phyloP scores from a whole-genome alignment of 2,888 invertebrate species.

The Drosophila sordidapex region DNA sequence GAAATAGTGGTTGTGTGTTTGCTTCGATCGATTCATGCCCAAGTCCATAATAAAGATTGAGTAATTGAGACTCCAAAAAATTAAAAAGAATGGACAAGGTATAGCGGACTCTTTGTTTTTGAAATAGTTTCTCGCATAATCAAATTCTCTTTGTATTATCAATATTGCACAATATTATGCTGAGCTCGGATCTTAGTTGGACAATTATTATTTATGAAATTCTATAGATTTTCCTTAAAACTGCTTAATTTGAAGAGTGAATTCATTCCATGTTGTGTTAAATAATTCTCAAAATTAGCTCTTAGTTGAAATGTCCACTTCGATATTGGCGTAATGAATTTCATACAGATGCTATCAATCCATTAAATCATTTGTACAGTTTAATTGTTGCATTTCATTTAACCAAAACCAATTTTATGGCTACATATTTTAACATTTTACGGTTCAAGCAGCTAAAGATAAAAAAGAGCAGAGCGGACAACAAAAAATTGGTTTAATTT shows the following conservation, averaged over 20 bases:
- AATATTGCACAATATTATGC: neutral
- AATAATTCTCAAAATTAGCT: slow-evolving; percentile 40
- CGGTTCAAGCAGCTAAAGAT: slow-evolving; percentile 21
- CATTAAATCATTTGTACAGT: slow-evolving; percentile 63
- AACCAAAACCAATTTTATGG: slow-evolving; percentile 68
- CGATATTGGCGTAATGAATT: slow-evolving; percentile 6
- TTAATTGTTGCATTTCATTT: slow-evolving; percentile 57
- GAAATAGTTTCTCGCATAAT: neutral
- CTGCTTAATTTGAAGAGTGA: neutral
- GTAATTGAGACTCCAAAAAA: slow-evolving; percentile 48
- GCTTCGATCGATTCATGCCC: slow-evolving; percentile 24
- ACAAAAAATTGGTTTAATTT: slow-evolving; percentile 63
- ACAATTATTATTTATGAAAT: neutral
- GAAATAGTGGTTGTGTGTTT: slow-evolving; percentile 20
- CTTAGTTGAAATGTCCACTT: slow-evolving; percentile 23
- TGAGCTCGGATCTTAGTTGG: neutral
- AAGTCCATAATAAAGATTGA: slow-evolving; percentile 38
- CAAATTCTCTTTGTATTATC: neutral
- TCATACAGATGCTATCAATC: slow-evolving; percentile 17
- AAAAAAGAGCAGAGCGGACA: slow-evolving; percentile 19
- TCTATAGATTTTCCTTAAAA: neutral
- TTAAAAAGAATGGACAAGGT: slow-evolving; percentile 33
- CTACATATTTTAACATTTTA: slow-evolving; percentile 72
- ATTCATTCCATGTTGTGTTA: neutral
- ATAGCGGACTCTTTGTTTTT: neutral